These are phyloP conservation scores for Epinotia ramella DNA, from an alignment of 2,888 invertebrate genomes.

Conservation along the genomic window DNA sequence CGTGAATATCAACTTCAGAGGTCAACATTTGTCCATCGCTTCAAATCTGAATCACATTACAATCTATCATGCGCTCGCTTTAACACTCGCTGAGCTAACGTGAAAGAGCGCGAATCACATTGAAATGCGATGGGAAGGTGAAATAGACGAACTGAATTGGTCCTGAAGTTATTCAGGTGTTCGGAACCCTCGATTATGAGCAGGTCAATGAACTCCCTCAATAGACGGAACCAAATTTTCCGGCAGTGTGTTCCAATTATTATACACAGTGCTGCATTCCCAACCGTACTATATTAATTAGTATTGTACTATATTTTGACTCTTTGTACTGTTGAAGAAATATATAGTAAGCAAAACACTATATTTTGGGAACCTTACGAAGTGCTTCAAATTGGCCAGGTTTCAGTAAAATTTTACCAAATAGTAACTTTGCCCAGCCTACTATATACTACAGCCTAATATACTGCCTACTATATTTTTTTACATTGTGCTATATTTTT, in stretches of 20 bases:
- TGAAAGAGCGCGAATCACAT: not conserved
- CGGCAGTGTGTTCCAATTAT: constrained; percentile 26
- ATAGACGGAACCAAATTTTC: constrained; percentile 22
- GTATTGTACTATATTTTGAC: too few relatives aligned
- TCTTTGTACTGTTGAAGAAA: too few relatives aligned
- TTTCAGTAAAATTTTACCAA: too few relatives aligned
- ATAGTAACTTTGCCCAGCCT: too few relatives aligned
- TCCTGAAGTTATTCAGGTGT: not conserved
- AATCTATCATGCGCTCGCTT: not conserved
- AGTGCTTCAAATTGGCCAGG: too few relatives aligned
- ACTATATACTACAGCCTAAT: too few relatives aligned
- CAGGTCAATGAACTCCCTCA: constrained; percentile 22
- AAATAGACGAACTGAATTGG: not conserved
- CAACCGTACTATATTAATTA: not conserved
- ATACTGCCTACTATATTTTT: too few relatives aligned
- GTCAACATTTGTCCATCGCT: not conserved
- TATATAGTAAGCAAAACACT: too few relatives aligned
- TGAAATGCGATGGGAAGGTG: not conserved
- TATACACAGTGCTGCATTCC: not conserved
- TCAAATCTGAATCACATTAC: not conserved
- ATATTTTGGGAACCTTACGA: too few relatives aligned
- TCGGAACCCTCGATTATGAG: constrained; percentile 8
- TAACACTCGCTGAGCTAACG: not conserved
- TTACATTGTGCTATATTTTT: too few relatives aligned
- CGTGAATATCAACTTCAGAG: not conserved